phyloP scores from a whole-genome alignment of 1,140 invertebrate genomes.

The Hyles vespertilio region DNA sequence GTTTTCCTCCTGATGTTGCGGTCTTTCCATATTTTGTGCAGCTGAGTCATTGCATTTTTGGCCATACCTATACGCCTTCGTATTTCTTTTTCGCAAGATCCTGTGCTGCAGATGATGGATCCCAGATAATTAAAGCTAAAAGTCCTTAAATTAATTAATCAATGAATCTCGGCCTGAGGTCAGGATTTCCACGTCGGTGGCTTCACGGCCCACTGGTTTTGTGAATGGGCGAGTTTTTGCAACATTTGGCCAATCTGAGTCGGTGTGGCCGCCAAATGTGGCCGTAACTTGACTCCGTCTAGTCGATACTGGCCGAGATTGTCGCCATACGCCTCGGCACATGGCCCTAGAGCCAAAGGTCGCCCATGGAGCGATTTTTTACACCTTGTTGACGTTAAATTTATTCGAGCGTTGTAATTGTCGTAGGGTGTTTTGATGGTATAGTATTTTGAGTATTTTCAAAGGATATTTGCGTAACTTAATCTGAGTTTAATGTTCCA shows the following conservation, averaged over 20 bases:
- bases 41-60: too few relatives aligned
- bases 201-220: conserved; percentile 38
- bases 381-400: conserved; percentile 36
- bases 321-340: conserved; percentile 47
- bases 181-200: conserved; percentile 40
- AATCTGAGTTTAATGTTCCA: too few relatives aligned
- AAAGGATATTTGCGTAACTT: too few relatives aligned
- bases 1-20: too few relatives aligned
- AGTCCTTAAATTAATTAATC: neutral
- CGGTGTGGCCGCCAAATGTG: conserved; percentile 67
- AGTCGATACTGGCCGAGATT: conserved; percentile 44
- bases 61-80: too few relatives aligned
- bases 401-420: conserved; percentile 13
- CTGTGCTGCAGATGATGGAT: too few relatives aligned
- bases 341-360: conserved; percentile 51
- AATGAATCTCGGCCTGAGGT: conserved; percentile 37
- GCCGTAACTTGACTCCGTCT: conserved; percentile 52
- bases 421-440: too few relatives aligned
- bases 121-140: too few relatives aligned
- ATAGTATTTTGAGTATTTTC: too few relatives aligned
- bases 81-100: too few relatives aligned
- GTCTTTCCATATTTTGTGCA: too few relatives aligned
- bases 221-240: conserved; percentile 56
- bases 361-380: conserved; percentile 64
- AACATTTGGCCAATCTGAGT: conserved; percentile 45